Evolutionary conservation across 2,113 vertebrate genomes (phyloP).

Genomic region (Echinops telfairi): DNA sequence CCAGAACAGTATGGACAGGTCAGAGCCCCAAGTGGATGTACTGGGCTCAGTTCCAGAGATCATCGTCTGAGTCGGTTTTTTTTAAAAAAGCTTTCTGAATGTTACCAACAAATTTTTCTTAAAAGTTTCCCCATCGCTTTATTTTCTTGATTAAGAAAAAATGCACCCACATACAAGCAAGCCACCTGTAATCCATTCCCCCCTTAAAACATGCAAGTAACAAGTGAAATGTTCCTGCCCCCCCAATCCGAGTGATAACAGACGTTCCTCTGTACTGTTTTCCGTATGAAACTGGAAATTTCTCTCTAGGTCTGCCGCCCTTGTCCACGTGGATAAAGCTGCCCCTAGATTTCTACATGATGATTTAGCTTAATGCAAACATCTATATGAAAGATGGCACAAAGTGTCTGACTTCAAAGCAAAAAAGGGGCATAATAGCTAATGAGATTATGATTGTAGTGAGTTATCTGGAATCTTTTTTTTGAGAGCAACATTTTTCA

Average conservation of each 20-base stretch:
- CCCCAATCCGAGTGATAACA: background rate
- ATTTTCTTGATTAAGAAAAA: constrained; percentile 36
- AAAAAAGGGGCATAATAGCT: too few relatives aligned
- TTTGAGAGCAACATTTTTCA: background rate
- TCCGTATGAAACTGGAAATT: background rate
- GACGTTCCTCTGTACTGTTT: background rate
- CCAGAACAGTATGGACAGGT: background rate
- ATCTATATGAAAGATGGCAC: background rate
- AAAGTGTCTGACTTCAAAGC: background rate
- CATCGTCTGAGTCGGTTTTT: constrained; percentile 15
- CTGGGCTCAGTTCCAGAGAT: background rate
- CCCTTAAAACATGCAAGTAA: background rate
- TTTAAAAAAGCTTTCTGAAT: background rate
- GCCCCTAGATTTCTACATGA: background rate
- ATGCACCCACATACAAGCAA: background rate
- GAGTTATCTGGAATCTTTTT: background rate
- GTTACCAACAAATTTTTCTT: constrained; percentile 34
- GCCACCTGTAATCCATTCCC: background rate
- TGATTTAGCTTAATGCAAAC: background rate
- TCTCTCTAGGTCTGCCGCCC: background rate
- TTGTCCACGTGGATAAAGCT: too few relatives aligned
- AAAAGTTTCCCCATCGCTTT: background rate
- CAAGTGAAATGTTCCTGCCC: background rate
- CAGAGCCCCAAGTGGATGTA: background rate
- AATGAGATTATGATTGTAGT: too few relatives aligned